Percentiles rank a stretch among this genome's conserved stretches.
Evolutionary conservation across 2,113 vertebrate genomes (phyloP).

Genomic region (Ammodytes marinus): DNA sequence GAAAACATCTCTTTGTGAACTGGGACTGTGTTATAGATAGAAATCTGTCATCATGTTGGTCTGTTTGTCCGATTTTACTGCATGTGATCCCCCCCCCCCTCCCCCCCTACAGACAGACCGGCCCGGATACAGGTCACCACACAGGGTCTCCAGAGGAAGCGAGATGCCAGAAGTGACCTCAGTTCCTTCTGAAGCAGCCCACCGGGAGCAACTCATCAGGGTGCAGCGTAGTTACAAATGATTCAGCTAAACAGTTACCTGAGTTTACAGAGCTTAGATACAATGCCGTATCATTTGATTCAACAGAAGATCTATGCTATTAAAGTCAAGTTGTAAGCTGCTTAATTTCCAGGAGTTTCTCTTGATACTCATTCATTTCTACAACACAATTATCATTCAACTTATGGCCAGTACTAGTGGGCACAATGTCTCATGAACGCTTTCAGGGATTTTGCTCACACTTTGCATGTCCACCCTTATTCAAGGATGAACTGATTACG

Average conservation of each 20-base stretch:
- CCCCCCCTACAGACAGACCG: constrained; percentile 51
- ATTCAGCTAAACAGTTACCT: neutral
- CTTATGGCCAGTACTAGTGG: neutral
- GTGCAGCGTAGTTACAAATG: neutral
- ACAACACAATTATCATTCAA: neutral
- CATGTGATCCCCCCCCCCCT: constrained; percentile 41
- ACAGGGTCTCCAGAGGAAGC: constrained; percentile 46
- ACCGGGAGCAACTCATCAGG: constrained; percentile 18
- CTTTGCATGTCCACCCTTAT: no score
- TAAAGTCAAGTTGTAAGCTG: neutral
- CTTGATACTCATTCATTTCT: neutral
- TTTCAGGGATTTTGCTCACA: no score
- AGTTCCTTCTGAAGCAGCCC: constrained; percentile 23
- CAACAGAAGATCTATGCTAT: neutral
- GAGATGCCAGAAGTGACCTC: constrained; percentile 49
- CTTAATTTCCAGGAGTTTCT: neutral
- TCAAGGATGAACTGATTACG: no score
- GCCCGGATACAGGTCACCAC: constrained; percentile 54
- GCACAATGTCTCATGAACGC: no score
- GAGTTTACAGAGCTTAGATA: neutral
- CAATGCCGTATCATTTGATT: neutral
- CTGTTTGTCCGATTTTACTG: constrained; percentile 49
- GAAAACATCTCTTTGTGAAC: constrained; percentile 41
- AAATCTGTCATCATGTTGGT: constrained; percentile 55
- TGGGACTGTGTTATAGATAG: constrained; percentile 37